Evolutionary conservation across 2,113 vertebrate genomes (phyloP).

Genomic region (Brachyistius frenatus): DNA sequence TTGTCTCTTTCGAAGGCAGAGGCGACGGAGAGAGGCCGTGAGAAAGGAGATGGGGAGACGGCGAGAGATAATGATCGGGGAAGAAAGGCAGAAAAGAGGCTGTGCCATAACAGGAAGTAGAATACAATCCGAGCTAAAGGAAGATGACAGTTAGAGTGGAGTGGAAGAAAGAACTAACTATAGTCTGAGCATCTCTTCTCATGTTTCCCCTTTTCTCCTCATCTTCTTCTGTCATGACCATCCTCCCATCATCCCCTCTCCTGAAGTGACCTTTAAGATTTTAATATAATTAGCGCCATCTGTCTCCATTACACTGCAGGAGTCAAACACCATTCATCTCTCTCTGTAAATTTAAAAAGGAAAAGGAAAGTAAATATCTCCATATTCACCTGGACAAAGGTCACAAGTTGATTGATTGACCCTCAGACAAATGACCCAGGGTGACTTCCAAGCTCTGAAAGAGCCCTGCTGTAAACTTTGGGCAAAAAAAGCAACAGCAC

Average conservation of each 20-base stretch:
- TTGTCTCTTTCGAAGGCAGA: slow-evolving; percentile 72
- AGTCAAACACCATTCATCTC: not conserved
- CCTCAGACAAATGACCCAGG: not conserved
- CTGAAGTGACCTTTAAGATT: slow-evolving; percentile 33
- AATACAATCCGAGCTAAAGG: slow-evolving; percentile 50
- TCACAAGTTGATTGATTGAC: not conserved
- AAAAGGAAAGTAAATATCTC: not conserved
- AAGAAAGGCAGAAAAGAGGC: slow-evolving; percentile 70
- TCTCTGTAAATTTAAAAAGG: not conserved
- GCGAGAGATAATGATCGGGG: slow-evolving; percentile 57
- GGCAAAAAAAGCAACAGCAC: too few relatives aligned
- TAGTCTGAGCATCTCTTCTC: slow-evolving; percentile 25
- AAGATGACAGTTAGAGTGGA: slow-evolving; percentile 48
- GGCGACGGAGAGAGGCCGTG: slow-evolving; percentile 20
- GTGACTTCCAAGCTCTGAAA: not conserved
- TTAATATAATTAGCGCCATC: slow-evolving; percentile 24
- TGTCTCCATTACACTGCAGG: not conserved
- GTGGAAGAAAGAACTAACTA: slow-evolving; percentile 52
- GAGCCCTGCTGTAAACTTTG: not conserved
- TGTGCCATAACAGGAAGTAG: slow-evolving; percentile 72
- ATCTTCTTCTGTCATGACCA: slow-evolving; percentile 6
- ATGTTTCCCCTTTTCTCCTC: slow-evolving; percentile 11
- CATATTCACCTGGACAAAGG: not conserved
- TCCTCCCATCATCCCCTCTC: slow-evolving; percentile 5
- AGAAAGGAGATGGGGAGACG: slow-evolving; percentile 19